Evolutionary conservation across 2,888 invertebrate genomes (phyloP).

Genomic region (Pyralis farinalis): DNA sequence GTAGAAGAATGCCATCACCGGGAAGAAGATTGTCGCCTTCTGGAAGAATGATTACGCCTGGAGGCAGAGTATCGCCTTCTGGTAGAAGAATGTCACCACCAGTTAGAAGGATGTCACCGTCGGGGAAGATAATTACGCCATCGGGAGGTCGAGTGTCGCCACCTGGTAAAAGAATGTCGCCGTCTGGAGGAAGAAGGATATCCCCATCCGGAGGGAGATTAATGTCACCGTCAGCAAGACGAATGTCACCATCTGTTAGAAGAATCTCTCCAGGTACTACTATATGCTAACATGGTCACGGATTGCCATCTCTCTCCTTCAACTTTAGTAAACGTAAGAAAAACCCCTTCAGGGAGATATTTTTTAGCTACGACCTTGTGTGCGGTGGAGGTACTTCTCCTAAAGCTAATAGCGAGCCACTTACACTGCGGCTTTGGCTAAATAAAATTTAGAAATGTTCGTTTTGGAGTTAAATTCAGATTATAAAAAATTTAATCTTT

Average conservation of each 20-base stretch:
- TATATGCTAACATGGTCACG: too few relatives aligned
- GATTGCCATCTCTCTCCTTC: too few relatives aligned
- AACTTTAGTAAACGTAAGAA: too few relatives aligned
- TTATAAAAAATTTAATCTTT: too few relatives aligned
- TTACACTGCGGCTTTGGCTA: too few relatives aligned
- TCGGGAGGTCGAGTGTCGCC: conserved; percentile 22
- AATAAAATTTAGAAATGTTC: too few relatives aligned
- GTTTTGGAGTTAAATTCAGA: too few relatives aligned
- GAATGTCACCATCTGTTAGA: conserved; percentile 20
- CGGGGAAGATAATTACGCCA: conserved; percentile 11
- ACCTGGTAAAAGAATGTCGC: conserved; percentile 23
- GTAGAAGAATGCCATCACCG: conserved; percentile 18
- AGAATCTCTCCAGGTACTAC: conserved; percentile 23
- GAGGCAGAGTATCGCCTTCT: conserved; percentile 14
- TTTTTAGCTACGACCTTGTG: too few relatives aligned
- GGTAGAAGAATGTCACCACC: conserved; percentile 22
- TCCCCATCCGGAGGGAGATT: conserved; percentile 15
- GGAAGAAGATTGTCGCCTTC: conserved; percentile 6
- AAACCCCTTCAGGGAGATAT: too few relatives aligned
- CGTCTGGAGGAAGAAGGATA: conserved; percentile 21
- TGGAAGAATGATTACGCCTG: conserved; percentile 9
- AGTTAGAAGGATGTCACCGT: conserved; percentile 19
- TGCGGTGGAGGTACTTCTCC: too few relatives aligned
- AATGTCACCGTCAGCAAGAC: conserved; percentile 23
- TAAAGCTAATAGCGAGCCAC: too few relatives aligned